Conservation (phyloP, 2,888 invertebrate species). For the Argyresthia goedartella region DNA sequence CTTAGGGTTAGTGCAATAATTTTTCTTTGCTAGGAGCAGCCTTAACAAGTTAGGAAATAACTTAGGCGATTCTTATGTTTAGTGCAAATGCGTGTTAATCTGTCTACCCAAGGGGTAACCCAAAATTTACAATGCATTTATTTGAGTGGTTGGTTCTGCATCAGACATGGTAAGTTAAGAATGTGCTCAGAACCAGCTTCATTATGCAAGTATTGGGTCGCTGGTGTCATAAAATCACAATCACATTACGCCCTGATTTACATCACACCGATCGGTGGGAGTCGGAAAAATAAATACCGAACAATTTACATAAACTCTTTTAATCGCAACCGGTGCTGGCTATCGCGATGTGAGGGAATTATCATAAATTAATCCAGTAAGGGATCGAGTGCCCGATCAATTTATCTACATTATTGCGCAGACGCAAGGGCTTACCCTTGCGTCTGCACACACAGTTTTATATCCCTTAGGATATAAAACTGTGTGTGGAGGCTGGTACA, state of each 20-base stretch:
- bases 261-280: slow-evolving; percentile 34
- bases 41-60: too few species aligned
- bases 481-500: background rate
- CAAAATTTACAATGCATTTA: too few species aligned
- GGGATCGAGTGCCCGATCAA: slow-evolving; percentile 44
- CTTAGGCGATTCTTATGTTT: too few species aligned
- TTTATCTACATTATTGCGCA: slow-evolving; percentile 49
- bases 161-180: too few species aligned
- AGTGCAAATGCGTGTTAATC: too few species aligned
- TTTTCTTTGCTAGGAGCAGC: too few species aligned
- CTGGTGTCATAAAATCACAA: slow-evolving; percentile 5
- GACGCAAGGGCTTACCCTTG: slow-evolving; percentile 24
- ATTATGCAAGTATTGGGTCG: too few species aligned
- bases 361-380: slow-evolving; percentile 56
- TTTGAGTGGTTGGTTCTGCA: too few species aligned
- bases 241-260: slow-evolving; percentile 6
- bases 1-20: too few species aligned
- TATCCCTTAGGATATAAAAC: slow-evolving; percentile 1
- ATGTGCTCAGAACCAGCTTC: too few species aligned
- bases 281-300: slow-evolving; percentile 38
- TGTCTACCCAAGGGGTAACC: too few species aligned
- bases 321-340: slow-evolving; percentile 53
- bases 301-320: slow-evolving; percentile 58
- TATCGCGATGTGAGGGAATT: slow-evolving; percentile 21
- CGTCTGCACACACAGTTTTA: too few species aligned